phyloP scores from a whole-genome alignment of 1,140 invertebrate species.

The Nylanderia fulva region DNA sequence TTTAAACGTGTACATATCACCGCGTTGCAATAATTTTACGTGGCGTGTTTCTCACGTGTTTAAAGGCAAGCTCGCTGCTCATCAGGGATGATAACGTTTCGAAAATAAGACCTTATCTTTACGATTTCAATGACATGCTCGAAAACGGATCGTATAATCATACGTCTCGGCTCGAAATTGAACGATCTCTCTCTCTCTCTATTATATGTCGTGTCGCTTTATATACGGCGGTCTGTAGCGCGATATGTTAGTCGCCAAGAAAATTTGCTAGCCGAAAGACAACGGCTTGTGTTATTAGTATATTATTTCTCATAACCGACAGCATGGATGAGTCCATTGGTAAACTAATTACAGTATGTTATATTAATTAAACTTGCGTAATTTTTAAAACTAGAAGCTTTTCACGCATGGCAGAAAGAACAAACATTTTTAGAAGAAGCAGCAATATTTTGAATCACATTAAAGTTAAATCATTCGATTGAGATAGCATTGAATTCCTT shows the following conservation, averaged over 20 bases:
- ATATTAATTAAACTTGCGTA: constrained; percentile 24
- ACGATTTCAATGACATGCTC: constrained; percentile 54
- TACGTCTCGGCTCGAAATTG: constrained; percentile 5
- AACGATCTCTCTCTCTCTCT: constrained; percentile 27
- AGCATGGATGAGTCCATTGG: constrained; percentile 42
- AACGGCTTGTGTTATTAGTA: constrained; percentile 6
- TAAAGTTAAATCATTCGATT: not conserved
- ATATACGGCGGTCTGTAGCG: constrained; percentile 3
- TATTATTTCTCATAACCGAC: not conserved
- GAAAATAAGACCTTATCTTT: constrained; percentile 72
- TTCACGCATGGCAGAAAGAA: not conserved
- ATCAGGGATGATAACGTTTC: constrained; percentile 60
- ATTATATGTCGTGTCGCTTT: constrained; percentile 28
- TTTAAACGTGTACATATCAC: not conserved
- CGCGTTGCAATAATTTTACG: not conserved
- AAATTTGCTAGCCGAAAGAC: constrained; percentile 31
- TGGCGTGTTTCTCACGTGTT: not conserved
- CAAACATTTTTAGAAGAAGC: not conserved
- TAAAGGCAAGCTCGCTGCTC: constrained; percentile 9
- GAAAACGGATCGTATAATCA: constrained; percentile 14
- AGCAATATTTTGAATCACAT: not conserved
- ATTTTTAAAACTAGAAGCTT: not conserved
- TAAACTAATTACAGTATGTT: constrained; percentile 49
- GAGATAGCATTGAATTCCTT: not conserved
- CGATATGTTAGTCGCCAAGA: constrained; percentile 36